Evolutionary conservation across 2,113 vertebrate genomes (phyloP).

Genomic region (Tetrao urogallus): DNA sequence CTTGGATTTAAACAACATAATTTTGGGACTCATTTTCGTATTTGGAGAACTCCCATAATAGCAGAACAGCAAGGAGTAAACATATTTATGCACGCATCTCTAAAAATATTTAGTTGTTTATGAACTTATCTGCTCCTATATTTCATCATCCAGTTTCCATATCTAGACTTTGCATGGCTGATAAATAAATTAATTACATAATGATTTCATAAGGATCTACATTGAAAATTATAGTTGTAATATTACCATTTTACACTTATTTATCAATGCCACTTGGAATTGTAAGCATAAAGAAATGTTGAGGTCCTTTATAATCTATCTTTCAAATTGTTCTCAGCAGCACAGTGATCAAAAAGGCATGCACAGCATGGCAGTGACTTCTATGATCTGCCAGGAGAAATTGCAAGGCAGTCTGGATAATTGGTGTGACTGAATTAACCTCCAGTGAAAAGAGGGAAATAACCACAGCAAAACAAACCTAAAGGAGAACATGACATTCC

Average conservation of each 20-base stretch:
- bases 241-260: slow-evolving; percentile 19
- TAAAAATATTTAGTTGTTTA: not conserved
- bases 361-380: not conserved
- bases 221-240: slow-evolving; percentile 22
- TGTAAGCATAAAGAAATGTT: slow-evolving; percentile 38
- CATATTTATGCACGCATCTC: fast-evolving
- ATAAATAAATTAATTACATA: slow-evolving; percentile 35
- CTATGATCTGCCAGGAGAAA: not conserved
- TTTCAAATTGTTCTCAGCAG: slow-evolving; percentile 27
- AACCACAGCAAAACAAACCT: not conserved
- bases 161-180: not conserved
- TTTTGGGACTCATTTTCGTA: not conserved
- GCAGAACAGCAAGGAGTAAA: not conserved
- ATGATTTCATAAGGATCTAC: slow-evolving; percentile 30
- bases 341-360: slow-evolving; percentile 8
- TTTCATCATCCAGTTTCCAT: not conserved
- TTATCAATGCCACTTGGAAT: slow-evolving; percentile 31
- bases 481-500: not conserved
- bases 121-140: not conserved
- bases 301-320: slow-evolving; percentile 26
- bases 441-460: not conserved
- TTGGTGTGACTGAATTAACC: not conserved
- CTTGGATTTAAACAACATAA: not conserved
- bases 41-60: not conserved
- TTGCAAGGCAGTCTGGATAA: not conserved